These are phyloP conservation scores for Leptoclinus maculatus DNA, from an alignment of 2,797 vertebrate species.

Conservation along the genomic window DNA sequence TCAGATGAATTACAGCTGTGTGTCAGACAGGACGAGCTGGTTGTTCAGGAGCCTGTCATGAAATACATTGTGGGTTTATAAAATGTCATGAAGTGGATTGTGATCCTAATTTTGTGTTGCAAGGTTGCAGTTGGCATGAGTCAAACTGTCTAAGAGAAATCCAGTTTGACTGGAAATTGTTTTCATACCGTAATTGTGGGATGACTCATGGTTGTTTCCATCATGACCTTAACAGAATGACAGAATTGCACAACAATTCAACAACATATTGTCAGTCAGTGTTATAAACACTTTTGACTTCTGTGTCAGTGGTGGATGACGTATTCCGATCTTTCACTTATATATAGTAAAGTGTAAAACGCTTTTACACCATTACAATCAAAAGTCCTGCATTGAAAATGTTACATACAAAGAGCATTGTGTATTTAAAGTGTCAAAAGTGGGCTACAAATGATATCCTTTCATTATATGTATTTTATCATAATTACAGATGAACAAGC, in stretches of 20 bases:
- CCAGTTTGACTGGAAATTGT: slow-evolving; percentile 2
- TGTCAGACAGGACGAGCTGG: neutral
- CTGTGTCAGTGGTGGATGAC: neutral
- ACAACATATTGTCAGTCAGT: neutral
- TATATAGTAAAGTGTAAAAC: neutral
- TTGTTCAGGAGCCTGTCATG: neutral
- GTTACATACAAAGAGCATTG: neutral
- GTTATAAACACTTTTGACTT: neutral
- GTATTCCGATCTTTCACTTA: neutral
- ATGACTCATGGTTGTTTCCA: slow-evolving; percentile 22
- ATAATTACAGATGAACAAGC: neutral
- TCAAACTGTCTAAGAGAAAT: neutral
- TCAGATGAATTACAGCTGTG: neutral
- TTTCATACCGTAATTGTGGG: neutral
- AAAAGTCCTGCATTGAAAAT: neutral
- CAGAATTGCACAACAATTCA: neutral
- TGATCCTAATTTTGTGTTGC: neutral
- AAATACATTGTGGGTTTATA: neutral
- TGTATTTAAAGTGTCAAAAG: neutral
- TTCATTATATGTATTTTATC: neutral
- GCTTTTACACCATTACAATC: neutral
- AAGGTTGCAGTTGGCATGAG: neutral
- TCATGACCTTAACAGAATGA: neutral
- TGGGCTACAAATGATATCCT: neutral
- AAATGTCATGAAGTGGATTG: neutral